Evolutionary conservation across 2,797 vertebrate genomes (phyloP).

Genomic region (Rhinoraja longicauda): DNA sequence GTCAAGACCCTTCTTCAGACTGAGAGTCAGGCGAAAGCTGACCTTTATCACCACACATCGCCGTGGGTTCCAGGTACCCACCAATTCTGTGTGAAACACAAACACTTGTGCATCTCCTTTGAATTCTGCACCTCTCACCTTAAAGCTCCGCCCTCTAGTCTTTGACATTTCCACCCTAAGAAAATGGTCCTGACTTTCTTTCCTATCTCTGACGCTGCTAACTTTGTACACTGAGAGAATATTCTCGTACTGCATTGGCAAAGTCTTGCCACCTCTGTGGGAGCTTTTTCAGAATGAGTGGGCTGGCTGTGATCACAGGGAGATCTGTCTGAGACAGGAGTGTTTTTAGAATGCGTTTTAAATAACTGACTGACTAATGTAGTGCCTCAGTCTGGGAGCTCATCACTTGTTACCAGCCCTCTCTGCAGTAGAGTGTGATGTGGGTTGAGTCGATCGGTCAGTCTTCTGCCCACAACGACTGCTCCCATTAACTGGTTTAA

Average conservation of each 20-base stretch:
- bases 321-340: background rate
- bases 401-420: background rate
- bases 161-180: no score
- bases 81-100: no score
- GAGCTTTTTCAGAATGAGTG: background rate
- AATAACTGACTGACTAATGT: background rate
- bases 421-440: background rate
- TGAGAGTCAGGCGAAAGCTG: no score
- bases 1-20: no score
- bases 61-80: no score
- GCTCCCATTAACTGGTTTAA: background rate
- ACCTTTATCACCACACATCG: no score
- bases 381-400: background rate
- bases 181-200: no score
- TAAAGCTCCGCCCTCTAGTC: background rate
- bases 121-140: no score
- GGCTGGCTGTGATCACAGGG: background rate
- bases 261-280: background rate
- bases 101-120: no score
- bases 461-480: background rate
- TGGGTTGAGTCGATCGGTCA: background rate
- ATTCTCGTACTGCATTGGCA: background rate
- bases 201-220: no score
- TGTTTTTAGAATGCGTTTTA: background rate
- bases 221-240: background rate